Base-by-base conservation (phyloP, 1,140 invertebrate species). In the Stegodyphus dumicola region DNA sequence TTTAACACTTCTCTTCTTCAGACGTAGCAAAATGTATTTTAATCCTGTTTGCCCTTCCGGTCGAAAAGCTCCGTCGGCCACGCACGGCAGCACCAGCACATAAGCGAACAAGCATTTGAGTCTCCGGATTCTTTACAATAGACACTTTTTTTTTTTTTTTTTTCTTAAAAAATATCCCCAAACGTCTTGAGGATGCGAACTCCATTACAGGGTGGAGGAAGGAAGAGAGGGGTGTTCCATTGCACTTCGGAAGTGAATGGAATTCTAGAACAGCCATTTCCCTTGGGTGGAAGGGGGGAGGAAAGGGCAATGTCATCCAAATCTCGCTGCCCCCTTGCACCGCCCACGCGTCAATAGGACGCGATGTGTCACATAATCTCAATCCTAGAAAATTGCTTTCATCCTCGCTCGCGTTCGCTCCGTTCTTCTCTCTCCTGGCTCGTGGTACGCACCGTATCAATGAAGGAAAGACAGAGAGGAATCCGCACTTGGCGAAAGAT, bases 361-460 rank as follows among this genome's bases (percentile, higher is more conserved):
- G 56, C 69, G 71, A 83, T 83, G 80, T 83, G 80, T 83, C 80
- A 83, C 80, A 83, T 83, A 83, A 83, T 83, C 80, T 83, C 80
- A 83, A 83, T 83, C 73, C 80, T 66, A 53, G 80, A 83, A 83
- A 83, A 83, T 83, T 83, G 80, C 80, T 83, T 83, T 75, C 80
- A 80, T 71, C 78, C 77, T 53, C 33, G 33, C 77, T 53, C 33
- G 33, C 33, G 33, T 33, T 33, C 33, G 33, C 33, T 33, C 33
- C 33, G 33, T 33, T 33, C 33, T 33, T 33, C 33, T 33, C 48
- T 48, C 53, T 9, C n/a, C 11, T 15, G 17, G 15, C 7, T 9
- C 52, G 11, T 48, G 18, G n/a, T 48, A 53, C 15, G 69, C 48
- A 15, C 49, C 60, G 56, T 13, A 33, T 10, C 69, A 69, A 51